Evolutionary conservation across 2,888 invertebrate genomes (phyloP).

Genomic region (Epiperipatus broadwayi): DNA sequence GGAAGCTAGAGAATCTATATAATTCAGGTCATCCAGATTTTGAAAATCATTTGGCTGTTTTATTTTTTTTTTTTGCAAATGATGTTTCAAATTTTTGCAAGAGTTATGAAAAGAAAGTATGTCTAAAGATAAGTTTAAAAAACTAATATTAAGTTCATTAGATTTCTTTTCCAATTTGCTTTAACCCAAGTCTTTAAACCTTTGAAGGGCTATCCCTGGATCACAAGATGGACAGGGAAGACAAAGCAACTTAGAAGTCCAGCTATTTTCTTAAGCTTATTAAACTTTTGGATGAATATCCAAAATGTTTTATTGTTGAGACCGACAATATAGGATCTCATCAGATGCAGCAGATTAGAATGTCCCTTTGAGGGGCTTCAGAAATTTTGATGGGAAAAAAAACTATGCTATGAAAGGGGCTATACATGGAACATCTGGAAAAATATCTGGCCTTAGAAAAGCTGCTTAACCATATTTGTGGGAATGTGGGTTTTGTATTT

Average conservation of each 20-base stretch:
- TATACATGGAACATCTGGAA: constrained; percentile 85
- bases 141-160: no score
- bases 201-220: constrained; percentile 29
- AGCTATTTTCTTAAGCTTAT: constrained; percentile 91
- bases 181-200: constrained; percentile 35
- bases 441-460: constrained; percentile 84
- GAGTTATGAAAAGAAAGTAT: no score
- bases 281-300: constrained; percentile 88
- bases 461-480: constrained; percentile 78
- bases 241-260: constrained; percentile 95
- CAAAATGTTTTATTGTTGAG: constrained; percentile 97
- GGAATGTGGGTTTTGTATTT: constrained; percentile 97
- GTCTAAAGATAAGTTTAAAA: no score
- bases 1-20: no score
- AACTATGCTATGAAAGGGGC: constrained; percentile 99
- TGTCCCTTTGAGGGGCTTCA: constrained; percentile 68
- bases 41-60: no score
- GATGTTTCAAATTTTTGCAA: no score
- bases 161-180: no score
- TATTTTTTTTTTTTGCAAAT: no score
- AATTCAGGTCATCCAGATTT: no score
- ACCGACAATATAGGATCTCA: constrained; percentile 91
- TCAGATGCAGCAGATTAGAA: constrained; percentile 99
- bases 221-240: constrained; percentile 99
- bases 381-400: constrained; percentile 98